Base-by-base conservation (phyloP, 2,113 vertebrate species). In the Hydrochoerus hydrochaeris region DNA sequence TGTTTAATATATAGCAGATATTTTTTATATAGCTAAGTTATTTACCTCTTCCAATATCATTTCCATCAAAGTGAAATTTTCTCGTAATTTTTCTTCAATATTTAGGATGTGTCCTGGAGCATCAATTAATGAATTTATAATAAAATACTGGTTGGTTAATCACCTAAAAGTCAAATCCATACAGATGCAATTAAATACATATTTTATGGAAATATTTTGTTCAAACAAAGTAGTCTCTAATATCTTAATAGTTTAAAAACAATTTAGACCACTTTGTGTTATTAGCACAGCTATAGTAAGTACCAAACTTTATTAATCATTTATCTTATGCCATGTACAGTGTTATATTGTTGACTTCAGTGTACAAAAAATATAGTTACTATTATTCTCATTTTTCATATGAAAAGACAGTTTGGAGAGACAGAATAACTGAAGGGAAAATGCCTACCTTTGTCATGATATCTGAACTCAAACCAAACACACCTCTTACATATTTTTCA, bases 391-490 rank as follows among this genome's bases (percentile, higher is more conserved):
- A 85, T 35, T 93, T 24, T 73, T 58, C 28, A 73, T 14, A 44
- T 57, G 26, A 90, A 58, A 80, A 92, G 41, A 67, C 3, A 83
- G 20, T 65, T 54, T 52, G 30, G 19, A 87, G 19, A 95, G 19
- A 24, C 30, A 16, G 67, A 22, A 30, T 46, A 17, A 7, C 3
- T 67, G 67, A 92, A 3, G 65, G 5, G 12, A 30, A 83, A 9
- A 60, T 49, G 80, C 1, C 28, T 85, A 19, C 2, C 12, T 14
- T 91, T 81, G 7, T 41, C 20, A 41, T 63, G 5, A 69, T 77
- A 93, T 94, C 71, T 95, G 73, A 86, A 58, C 49, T 94, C 46
- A 87, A 88, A 86, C 10, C 19, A 89, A 88, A 32, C 9, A 5
- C 86, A 88, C 83, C 0, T 58, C 7, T 52, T 77, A 38, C 1